Conservation (phyloP, 23 tunicate species). For the Ascidia mentula region DNA sequence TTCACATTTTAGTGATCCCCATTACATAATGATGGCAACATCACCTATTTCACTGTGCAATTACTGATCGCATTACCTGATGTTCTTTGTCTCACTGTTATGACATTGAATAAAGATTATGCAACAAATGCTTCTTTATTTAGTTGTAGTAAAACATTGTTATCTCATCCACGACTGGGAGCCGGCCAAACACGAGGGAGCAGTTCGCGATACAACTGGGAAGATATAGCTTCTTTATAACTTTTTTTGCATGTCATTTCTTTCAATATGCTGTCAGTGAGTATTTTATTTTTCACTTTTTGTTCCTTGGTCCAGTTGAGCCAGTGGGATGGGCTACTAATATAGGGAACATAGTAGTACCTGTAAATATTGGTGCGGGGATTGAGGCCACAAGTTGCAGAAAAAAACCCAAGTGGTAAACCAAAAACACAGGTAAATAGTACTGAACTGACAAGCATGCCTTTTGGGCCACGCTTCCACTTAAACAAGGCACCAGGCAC, state of each 20-base stretch:
- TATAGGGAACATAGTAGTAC: conserved; percentile 13
- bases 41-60: conserved; percentile 7
- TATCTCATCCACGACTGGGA: neutral
- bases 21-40: conserved; percentile 1
- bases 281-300: neutral
- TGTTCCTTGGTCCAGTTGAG: conserved; percentile 31
- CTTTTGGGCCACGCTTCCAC: conserved; percentile 63
- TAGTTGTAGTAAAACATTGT: neutral
- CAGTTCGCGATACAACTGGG: neutral
- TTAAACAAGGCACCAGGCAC: conserved; percentile 39
- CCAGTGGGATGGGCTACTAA: conserved; percentile 21
- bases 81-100: conserved; percentile 3
- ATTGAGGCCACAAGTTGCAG: conserved; percentile 27
- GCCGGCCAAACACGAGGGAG: neutral
- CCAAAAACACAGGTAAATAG: conserved; percentile 34
- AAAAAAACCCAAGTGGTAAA: conserved; percentile 45
- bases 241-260: neutral
- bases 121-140: neutral
- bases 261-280: neutral
- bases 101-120: conserved; percentile 5
- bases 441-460: conserved; percentile 49
- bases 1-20: neutral
- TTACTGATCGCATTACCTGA: neutral
- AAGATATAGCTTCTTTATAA: neutral
- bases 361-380: conserved; percentile 37